A percentile compares a stretch with the other conserved stretches of the same genome.
These are phyloP conservation scores for Phocides pigmalion DNA, from an alignment of 1,140 invertebrate genomes.

Conservation along the genomic window DNA sequence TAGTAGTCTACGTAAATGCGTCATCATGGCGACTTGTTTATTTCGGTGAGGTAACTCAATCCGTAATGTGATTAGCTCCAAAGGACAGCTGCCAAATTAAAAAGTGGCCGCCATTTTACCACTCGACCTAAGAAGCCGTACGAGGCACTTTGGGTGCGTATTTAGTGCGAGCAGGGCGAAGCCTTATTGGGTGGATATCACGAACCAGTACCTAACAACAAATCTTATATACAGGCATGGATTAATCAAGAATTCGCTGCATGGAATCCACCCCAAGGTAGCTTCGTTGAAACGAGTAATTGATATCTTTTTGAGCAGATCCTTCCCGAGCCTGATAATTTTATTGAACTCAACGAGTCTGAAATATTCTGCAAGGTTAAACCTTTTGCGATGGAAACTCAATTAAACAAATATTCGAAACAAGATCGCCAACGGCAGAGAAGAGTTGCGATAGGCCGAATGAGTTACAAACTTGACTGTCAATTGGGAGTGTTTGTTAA, in stretches of 20 bases:
- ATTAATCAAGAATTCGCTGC: conserved; percentile 30
- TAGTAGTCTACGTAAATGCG: conserved; percentile 12
- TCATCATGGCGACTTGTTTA: conserved; percentile 34
- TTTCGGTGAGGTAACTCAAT: conserved; percentile 38
- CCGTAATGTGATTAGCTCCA: conserved; percentile 43
- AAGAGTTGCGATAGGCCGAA: conserved; percentile 39
- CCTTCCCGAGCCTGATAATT: conserved; percentile 8
- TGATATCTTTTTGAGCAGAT: conserved; percentile 21
- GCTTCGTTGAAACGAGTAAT: conserved; percentile 18
- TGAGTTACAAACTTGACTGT: conserved; percentile 68
- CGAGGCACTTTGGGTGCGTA: conserved; percentile 54
- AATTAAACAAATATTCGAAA: conserved; percentile 45
- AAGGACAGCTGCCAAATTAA: conserved; percentile 49
- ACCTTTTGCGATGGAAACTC: conserved; percentile 40
- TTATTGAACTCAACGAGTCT: conserved; percentile 9
- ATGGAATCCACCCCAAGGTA: conserved; percentile 21
- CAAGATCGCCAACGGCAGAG: conserved; percentile 35
- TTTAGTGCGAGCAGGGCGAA: conserved; percentile 62
- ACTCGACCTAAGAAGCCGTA: conserved; percentile 65
- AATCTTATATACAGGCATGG: conserved; percentile 29
- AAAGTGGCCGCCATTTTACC: conserved; percentile 71
- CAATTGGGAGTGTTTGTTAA: conserved; percentile 64
- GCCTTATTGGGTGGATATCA: conserved; percentile 48
- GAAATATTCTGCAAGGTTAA: conserved; percentile 30
- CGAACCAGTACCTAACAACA: conserved; percentile 28